A percentile compares a stretch with the other conserved stretches of the same genome.
These are phyloP conservation scores for Eupithecia subumbrata DNA, from an alignment of 2,888 invertebrate species.

Conservation along the genomic window DNA sequence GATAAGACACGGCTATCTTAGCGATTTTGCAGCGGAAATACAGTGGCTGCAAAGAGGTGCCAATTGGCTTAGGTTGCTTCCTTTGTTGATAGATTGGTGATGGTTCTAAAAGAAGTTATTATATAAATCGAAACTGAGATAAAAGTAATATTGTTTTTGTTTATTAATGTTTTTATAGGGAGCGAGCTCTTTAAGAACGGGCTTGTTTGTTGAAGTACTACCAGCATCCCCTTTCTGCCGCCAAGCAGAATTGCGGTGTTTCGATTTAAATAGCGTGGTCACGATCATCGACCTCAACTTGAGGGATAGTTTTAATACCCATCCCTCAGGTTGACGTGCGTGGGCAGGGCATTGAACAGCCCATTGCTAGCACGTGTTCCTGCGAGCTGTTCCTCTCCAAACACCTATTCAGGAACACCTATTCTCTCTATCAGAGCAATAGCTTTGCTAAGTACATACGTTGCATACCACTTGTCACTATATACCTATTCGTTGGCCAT, in stretches of 20 bases:
- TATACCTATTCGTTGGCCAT: background rate
- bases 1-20: constrained; percentile 16
- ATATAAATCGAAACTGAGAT: background rate
- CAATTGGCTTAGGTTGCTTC: constrained; percentile 19
- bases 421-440: background rate
- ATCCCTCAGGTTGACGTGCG: background rate
- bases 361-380: background rate
- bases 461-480: background rate
- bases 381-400: no score
- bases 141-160: background rate
- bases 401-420: no score
- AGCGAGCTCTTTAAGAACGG: background rate
- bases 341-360: background rate
- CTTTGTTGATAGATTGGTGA: constrained; percentile 8
- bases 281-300: no score
- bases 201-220: background rate
- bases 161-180: no score
- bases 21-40: background rate
- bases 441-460: background rate
- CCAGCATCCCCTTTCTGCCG: background rate
- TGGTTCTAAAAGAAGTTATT: background rate
- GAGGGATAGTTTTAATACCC: background rate
- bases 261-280: background rate
- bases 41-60: constrained; percentile 6
- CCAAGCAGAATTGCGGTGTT: background rate